phyloP scores from a whole-genome alignment of 2,888 invertebrate species.

The Drosophila siamana region DNA sequence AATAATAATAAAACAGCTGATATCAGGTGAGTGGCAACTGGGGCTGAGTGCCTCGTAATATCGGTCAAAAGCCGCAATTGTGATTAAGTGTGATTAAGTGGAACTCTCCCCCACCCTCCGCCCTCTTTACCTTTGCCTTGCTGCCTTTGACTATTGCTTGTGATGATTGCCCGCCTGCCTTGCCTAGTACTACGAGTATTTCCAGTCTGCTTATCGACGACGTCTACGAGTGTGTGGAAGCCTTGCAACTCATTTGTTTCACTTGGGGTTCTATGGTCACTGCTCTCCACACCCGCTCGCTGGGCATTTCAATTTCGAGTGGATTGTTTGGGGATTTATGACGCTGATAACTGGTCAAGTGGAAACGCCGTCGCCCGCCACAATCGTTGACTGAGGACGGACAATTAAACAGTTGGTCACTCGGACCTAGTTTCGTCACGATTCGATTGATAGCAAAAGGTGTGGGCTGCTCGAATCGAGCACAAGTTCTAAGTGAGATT shows the following conservation, averaged over 20 bases:
- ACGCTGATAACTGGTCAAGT: constrained; percentile 76
- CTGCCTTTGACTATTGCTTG: constrained; percentile 12
- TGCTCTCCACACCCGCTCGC: constrained; percentile 14
- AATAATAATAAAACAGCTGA: constrained; percentile 42
- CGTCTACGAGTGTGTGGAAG: constrained; percentile 21
- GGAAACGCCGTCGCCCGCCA: constrained; percentile 50
- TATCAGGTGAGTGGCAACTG: constrained; percentile 57
- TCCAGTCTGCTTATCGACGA: constrained; percentile 56
- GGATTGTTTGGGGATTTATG: constrained; percentile 77
- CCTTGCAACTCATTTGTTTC: constrained; percentile 71
- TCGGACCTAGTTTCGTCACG: constrained; percentile 63
- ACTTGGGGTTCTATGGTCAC: constrained; percentile 38
- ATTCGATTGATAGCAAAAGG: constrained; percentile 59
- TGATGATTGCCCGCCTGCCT: constrained; percentile 23
- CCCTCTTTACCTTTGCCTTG: neutral
- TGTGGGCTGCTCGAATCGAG: constrained; percentile 45
- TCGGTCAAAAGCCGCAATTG: constrained; percentile 79
- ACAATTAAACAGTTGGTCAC: constrained; percentile 18
- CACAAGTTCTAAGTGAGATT: constrained; percentile 18
- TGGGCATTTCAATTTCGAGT: constrained; percentile 65
- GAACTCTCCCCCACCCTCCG: neutral
- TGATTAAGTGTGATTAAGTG: constrained; percentile 71
- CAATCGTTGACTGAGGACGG: constrained; percentile 5
- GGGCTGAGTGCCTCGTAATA: constrained; percentile 57
- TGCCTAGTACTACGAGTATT: constrained; percentile 33